A percentile compares a stretch with the other conserved stretches of the same genome.
These are phyloP conservation scores for Drosophila ohnishii DNA, from an alignment of 1,140 invertebrate genomes.

Conservation along the genomic window DNA sequence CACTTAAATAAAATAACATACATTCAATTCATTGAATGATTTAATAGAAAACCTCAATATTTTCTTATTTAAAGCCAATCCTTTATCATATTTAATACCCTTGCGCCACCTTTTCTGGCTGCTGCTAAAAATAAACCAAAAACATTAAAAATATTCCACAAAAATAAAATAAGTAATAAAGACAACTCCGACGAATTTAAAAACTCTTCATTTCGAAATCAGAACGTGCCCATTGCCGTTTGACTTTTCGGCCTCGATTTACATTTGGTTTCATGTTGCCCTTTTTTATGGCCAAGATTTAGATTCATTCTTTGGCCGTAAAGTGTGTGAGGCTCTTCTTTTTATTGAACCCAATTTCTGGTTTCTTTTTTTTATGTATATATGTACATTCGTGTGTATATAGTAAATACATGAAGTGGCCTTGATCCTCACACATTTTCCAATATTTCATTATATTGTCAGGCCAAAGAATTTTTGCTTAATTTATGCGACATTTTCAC, in stretches of 20 bases:
- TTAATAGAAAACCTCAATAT: too few species aligned
- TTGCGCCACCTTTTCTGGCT: neutral
- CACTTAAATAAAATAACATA: neutral
- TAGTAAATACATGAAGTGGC: slow-evolving; percentile 9
- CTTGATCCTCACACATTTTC: slow-evolving; percentile 1
- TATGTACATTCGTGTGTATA: neutral
- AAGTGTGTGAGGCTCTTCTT: slow-evolving; percentile 33
- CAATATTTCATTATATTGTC: slow-evolving; percentile 21
- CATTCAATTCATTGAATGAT: neutral
- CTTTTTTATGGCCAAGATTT: slow-evolving; percentile 47
- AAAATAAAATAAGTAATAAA: slow-evolving; percentile 8
- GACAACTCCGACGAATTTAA: slow-evolving; percentile 15
- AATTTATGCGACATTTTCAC: slow-evolving; percentile 30
- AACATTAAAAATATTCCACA: neutral
- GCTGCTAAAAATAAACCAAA: neutral
- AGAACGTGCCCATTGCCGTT: slow-evolving; percentile 36
- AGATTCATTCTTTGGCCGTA: slow-evolving; percentile 47
- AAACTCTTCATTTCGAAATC: slow-evolving; percentile 52
- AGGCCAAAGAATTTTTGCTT: slow-evolving; percentile 5
- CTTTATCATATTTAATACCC: neutral
- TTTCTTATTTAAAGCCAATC: too few species aligned
- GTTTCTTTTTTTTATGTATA: slow-evolving; percentile 24
- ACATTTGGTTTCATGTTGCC: slow-evolving; percentile 42
- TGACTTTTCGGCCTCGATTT: slow-evolving; percentile 43
- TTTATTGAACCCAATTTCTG: slow-evolving; percentile 68